A percentile compares a stretch with the other conserved stretches of the same genome.
phyloP scores from a whole-genome alignment of 2,888 invertebrate species.

The Caenorhabditis auriculariae region DNA sequence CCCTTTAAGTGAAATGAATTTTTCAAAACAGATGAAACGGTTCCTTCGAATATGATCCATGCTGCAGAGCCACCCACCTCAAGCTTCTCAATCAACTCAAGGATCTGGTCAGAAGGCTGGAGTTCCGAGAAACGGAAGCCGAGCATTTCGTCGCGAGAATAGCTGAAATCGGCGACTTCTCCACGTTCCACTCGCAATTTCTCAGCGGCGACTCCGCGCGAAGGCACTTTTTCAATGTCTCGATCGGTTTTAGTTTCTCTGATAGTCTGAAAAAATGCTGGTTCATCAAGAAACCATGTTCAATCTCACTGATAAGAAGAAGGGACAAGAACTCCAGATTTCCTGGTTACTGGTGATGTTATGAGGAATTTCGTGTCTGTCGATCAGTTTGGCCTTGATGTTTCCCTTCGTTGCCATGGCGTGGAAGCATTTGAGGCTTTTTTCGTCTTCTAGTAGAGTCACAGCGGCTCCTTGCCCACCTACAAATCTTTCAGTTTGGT shows the following conservation, averaged over 20 bases:
- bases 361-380: conserved; percentile 7
- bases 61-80: too few relatives aligned
- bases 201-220: conserved; percentile 5
- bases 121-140: too few relatives aligned
- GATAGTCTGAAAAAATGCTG: conserved; percentile 1
- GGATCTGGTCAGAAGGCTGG: not conserved
- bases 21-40: too few relatives aligned
- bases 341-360: conserved; percentile 13
- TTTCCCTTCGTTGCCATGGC: conserved; percentile 17
- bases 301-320: conserved; percentile 7
- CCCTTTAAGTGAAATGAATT: too few relatives aligned
- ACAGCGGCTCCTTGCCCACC: conserved; percentile 51
- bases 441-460: conserved; percentile 34
- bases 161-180: not conserved
- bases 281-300: not conserved
- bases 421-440: conserved; percentile 11
- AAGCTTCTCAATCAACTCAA: not conserved
- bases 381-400: conserved; percentile 6
- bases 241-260: not conserved
- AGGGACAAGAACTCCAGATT: conserved; percentile 6
- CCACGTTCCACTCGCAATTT: conserved; percentile 1
- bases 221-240: conserved; percentile 13
- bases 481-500: too few relatives aligned
- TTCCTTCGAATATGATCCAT: too few relatives aligned
- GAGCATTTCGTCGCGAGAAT: conserved; percentile 9